These are phyloP conservation scores for Bergia puertoricense DNA, from an alignment of 92 coral and sea anemone species.

Conservation along the genomic window DNA sequence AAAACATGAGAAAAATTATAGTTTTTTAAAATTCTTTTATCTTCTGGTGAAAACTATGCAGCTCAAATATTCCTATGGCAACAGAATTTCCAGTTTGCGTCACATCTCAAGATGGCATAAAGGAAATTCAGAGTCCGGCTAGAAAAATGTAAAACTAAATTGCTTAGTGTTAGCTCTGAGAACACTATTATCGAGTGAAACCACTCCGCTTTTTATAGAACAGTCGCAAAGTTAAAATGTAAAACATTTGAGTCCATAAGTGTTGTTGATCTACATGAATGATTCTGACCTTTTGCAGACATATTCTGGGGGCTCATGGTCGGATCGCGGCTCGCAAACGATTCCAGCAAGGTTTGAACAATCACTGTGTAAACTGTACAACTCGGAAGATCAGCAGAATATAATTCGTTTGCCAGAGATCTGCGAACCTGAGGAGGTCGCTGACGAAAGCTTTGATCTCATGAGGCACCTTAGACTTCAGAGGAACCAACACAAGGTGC, in stretches of 20 bases:
- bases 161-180: too few species aligned
- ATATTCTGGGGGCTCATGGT: constrained; percentile 60
- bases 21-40: too few species aligned
- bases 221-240: too few species aligned
- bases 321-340: constrained; percentile 58
- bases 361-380: constrained; percentile 36
- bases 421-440: constrained; percentile 68
- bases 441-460: constrained; percentile 76
- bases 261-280: not conserved
- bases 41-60: too few species aligned
- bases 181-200: too few species aligned
- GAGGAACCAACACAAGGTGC: constrained; percentile 53
- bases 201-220: too few species aligned
- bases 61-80: too few species aligned
- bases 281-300: not conserved
- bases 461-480: constrained; percentile 87
- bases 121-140: too few species aligned
- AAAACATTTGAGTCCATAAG: not conserved
- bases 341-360: constrained; percentile 56
- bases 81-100: too few species aligned
- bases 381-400: constrained; percentile 10
- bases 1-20: too few species aligned
- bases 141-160: too few species aligned
- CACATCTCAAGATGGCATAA: too few species aligned
- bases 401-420: constrained; percentile 58